A percentile compares a stretch with the other conserved stretches of the same genome.
Evolutionary conservation across 2,888 invertebrate genomes (phyloP).

Genomic region (Sinotaia quadrata): DNA sequence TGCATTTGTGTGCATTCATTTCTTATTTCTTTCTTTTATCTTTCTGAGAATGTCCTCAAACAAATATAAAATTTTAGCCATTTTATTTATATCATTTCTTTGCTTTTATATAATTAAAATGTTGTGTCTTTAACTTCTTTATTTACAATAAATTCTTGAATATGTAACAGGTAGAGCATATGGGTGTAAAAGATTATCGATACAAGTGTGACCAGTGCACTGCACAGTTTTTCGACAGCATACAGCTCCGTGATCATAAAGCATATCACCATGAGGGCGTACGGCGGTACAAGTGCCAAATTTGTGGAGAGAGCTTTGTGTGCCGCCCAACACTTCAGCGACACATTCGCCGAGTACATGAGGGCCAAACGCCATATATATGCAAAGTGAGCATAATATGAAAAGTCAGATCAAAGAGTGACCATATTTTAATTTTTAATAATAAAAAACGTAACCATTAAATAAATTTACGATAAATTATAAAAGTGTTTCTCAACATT

Average conservation of each 20-base stretch:
- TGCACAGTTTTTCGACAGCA: constrained; percentile 19
- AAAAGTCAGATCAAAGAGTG: no score
- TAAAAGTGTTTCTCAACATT: no score
- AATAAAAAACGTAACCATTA: no score
- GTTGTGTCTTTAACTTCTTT: background rate
- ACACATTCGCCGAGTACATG: constrained; percentile 13
- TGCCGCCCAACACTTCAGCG: constrained; percentile 11
- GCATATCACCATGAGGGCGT: constrained; percentile 13
- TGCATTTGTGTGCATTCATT: no score
- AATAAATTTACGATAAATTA: no score
- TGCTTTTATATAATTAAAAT: background rate
- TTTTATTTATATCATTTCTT: no score
- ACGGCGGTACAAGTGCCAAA: constrained; percentile 20
- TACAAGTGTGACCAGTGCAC: constrained; percentile 26
- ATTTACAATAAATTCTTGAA: no score
- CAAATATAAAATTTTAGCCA: no score
- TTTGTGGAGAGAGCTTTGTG: constrained; percentile 14
- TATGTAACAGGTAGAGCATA: constrained; percentile 25
- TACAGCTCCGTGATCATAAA: constrained; percentile 25
- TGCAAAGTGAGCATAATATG: constrained; percentile 14
- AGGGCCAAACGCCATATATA: constrained; percentile 8
- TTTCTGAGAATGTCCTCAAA: no score
- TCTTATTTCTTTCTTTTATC: no score
- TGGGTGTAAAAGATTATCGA: constrained; percentile 26
- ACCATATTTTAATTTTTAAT: no score